Conservation (phyloP, 2,888 invertebrate genomes). For the Zele albiditarsus region DNA sequence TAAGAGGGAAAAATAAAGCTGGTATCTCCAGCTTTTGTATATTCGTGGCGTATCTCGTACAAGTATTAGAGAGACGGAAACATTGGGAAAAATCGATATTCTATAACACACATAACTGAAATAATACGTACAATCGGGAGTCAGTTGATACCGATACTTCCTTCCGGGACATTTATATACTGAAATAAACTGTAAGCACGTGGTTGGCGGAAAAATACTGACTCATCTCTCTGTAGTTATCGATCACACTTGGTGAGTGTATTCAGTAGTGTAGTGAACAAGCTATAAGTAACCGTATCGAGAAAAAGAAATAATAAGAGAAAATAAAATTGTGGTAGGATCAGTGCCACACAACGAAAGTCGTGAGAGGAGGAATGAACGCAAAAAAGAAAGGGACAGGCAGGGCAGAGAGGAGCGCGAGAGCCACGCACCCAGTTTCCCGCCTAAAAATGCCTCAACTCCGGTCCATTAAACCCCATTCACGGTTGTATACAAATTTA, state of each 20-base stretch:
- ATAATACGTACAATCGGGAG: neutral
- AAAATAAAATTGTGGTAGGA: conserved; percentile 3
- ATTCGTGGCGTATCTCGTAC: neutral
- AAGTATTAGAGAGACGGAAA: neutral
- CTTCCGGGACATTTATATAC: conserved; percentile 1
- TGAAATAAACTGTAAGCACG: neutral
- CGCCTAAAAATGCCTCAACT: conserved; percentile 51
- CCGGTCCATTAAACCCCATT: conserved; percentile 37
- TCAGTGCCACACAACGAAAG: conserved; percentile 4
- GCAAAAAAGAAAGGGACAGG: neutral
- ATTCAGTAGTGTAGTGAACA: neutral
- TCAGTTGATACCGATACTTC: conserved; percentile 14
- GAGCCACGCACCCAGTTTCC: conserved; percentile 44
- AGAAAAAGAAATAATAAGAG: neutral
- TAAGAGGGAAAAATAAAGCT: neutral
- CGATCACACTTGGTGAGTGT: conserved; percentile 1
- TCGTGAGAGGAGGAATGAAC: neutral
- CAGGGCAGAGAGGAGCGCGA: neutral
- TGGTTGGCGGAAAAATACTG: conserved; percentile 10
- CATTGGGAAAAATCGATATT: conserved; percentile 20
- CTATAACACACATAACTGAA: neutral
- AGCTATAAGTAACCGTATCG: neutral
- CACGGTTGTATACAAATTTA: conserved; percentile 11
- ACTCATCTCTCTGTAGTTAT: conserved; percentile 9
- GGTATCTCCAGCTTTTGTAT: neutral